Percentiles rank a stretch among this genome's conserved stretches.
Conservation (phyloP, 2,888 invertebrate genomes). For the Heterodera filipjevi region DNA sequence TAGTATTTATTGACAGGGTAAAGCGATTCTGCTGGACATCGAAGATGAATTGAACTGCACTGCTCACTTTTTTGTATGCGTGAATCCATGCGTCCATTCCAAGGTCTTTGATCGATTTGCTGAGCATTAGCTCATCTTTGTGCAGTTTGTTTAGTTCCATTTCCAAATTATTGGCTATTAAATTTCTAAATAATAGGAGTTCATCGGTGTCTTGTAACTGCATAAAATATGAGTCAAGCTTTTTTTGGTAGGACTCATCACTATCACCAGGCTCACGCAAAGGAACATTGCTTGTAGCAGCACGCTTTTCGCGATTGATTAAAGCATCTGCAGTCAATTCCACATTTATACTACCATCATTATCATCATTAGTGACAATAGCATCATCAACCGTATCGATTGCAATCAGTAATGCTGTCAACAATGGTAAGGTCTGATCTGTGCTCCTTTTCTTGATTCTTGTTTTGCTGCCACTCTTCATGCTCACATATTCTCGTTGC, state of each 20-base stretch:
- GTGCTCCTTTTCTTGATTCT: too few species aligned
- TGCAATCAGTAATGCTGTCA: too few species aligned
- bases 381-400: not conserved
- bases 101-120: not conserved
- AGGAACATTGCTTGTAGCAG: not conserved
- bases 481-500: not conserved
- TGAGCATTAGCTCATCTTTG: not conserved
- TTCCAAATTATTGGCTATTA: too few species aligned
- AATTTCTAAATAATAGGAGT: not conserved
- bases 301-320: not conserved
- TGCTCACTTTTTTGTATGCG: not conserved
- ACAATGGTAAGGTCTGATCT: too few species aligned
- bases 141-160: too few species aligned
- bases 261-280: not conserved
- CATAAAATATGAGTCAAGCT: not conserved
- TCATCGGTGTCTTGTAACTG: not conserved
- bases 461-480: not conserved
- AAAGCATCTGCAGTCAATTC: too few species aligned
- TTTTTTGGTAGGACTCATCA: not conserved
- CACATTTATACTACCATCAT: too few species aligned
- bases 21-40: not conserved
- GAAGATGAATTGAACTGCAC: not conserved
- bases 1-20: not conserved
- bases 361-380: not conserved
- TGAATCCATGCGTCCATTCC: conserved; percentile 17